Base-by-base conservation (phyloP, 1,140 invertebrate species). In the Ladona fulva region DNA sequence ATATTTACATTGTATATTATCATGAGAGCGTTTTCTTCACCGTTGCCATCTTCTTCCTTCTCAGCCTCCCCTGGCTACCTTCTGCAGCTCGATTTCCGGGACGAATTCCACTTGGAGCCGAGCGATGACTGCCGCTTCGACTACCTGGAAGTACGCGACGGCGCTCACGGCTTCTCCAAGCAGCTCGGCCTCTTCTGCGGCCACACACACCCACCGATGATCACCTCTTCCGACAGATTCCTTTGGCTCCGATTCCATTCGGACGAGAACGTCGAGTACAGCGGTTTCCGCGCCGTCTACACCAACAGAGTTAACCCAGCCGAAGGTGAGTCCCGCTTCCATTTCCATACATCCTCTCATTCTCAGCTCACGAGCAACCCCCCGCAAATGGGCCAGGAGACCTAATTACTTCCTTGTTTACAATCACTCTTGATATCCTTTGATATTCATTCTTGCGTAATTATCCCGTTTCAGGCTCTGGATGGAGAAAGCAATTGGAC, bases 211-310 rank as follows among this genome's bases (percentile, higher is more conserved):
- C 95, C 95, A 10, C 90, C 91, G 0, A 89, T 92, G 82, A 89
- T 96, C 79, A 90, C 89, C 29, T 95, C 93, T 5, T 89, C 90
- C 66, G 90, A 91, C 74, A 87, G 92, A 19, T 91, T 91, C 83
- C 88, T 97, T 25, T 96, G 94, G 94, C 86, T 96, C 16, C 88
- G 91, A 74, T 97, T 97, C 85, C 89, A 89, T 77, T 94, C 93
- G 0, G 95, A 97, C 81, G 92, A 93, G 78, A 93, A 91, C 81
- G 94, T 96, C 79, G 91, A 95, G 83, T 93, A 92, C 81, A 86
- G 85, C 22, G 95, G 95, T 0, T 97, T 97, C 84, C 90, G 89
- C 80, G 94, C 93, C 1, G 90, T 95, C 0, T 94, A 92, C 83
- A 87, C 86, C 76, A 91, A 88, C 83, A 84, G 92, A 59, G 87